phyloP scores from a whole-genome alignment of 1,140 invertebrate genomes.

The Drosophila murphyi region DNA sequence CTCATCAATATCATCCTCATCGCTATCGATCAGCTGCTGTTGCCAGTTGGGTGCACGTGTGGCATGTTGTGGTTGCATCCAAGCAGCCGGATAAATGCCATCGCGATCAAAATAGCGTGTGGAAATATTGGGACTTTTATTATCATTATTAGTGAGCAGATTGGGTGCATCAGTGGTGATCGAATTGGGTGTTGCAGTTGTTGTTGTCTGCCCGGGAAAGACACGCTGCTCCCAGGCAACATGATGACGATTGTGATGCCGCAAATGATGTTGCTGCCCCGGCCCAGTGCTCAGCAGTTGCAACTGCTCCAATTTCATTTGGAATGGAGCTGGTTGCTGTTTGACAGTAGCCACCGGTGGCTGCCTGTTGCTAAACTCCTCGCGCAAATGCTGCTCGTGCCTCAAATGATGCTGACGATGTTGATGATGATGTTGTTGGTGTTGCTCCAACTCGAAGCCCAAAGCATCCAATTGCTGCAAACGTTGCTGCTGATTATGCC shows the following conservation, averaged over 20 bases:
- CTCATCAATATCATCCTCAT: constrained; percentile 30
- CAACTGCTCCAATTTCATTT: constrained; percentile 15
- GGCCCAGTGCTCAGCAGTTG: neutral
- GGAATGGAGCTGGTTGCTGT: constrained; percentile 33
- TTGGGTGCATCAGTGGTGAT: constrained; percentile 23
- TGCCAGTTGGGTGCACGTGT: constrained; percentile 69
- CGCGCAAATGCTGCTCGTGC: constrained; percentile 70
- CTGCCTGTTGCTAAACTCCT: constrained; percentile 45
- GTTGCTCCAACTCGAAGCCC: neutral
- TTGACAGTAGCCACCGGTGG: constrained; percentile 17
- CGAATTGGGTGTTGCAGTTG: neutral
- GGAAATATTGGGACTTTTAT: constrained; percentile 3
- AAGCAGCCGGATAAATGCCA: constrained; percentile 54
- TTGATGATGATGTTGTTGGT: constrained; percentile 42
- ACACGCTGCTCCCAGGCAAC: constrained; percentile 68
- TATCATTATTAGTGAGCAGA: neutral
- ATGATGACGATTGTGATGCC: constrained; percentile 73
- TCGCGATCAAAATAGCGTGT: constrained; percentile 69
- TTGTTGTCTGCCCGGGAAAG: constrained; percentile 49
- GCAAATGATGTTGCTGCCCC: constrained; percentile 67
- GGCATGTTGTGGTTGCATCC: constrained; percentile 53
- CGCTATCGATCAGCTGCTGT: constrained; percentile 48
- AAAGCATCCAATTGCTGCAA: constrained; percentile 53
- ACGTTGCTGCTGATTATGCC: constrained; percentile 49
- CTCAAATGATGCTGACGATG: constrained; percentile 46